phyloP scores from a whole-genome alignment of 2,888 invertebrate genomes.

The Rhyacophila evoluta region DNA sequence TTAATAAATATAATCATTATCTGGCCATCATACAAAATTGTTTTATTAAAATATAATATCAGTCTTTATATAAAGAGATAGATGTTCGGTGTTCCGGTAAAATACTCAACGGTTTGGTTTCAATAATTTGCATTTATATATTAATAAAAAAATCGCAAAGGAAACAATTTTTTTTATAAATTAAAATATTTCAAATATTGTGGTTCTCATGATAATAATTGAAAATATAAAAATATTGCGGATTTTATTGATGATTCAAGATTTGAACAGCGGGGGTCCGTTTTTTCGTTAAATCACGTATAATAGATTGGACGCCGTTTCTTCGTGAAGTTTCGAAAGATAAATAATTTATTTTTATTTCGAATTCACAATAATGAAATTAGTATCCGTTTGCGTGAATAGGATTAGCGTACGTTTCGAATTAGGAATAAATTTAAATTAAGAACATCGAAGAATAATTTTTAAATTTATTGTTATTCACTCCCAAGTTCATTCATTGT shows the following conservation, averaged over 20 bases:
- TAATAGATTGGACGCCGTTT: neutral
- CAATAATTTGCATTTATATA: too few relatives aligned
- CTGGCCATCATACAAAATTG: too few relatives aligned
- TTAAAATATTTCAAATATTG: neutral
- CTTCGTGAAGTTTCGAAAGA: neutral
- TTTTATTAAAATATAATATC: too few relatives aligned
- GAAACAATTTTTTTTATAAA: too few relatives aligned
- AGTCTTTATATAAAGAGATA: too few relatives aligned
- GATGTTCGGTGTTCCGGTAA: too few relatives aligned
- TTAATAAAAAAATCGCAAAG: too few relatives aligned
- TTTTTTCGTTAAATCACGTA: neutral
- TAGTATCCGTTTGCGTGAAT: neutral
- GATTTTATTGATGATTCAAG: conserved; percentile 6
- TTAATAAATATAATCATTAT: too few relatives aligned
- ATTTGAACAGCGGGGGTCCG: neutral
- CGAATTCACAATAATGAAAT: neutral
- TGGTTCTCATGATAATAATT: neutral
- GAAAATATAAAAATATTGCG: conserved; percentile 1
- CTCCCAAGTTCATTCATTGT: neutral
- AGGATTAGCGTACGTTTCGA: neutral
- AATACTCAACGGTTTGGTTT: too few relatives aligned
- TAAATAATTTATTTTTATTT: conserved; percentile 13
- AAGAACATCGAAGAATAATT: neutral
- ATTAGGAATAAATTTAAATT: too few relatives aligned
- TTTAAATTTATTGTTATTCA: neutral